phyloP scores from a whole-genome alignment of 2,113 vertebrate genomes.

The Marcusenius ussheri region DNA sequence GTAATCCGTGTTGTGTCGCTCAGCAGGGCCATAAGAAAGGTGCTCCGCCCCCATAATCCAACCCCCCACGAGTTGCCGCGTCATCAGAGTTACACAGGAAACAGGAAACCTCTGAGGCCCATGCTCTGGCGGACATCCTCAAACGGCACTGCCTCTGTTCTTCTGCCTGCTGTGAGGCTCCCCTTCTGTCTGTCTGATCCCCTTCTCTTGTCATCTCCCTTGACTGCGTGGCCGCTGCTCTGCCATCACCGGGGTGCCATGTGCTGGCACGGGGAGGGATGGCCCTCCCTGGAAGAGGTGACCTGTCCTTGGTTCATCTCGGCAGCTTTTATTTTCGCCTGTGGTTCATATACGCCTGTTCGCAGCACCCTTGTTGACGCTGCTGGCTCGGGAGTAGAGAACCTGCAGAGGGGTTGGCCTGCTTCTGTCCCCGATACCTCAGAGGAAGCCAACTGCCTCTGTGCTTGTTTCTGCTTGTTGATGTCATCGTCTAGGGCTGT shows the following conservation, averaged over 20 bases:
- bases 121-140: constrained; percentile 12
- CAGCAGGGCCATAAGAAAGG: neutral
- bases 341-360: neutral
- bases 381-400: neutral
- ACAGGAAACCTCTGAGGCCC: constrained; percentile 17
- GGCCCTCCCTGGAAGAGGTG: neutral
- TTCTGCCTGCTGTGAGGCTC: neutral
- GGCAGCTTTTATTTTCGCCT: neutral
- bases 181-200: neutral
- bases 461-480: neutral
- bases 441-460: neutral
- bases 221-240: neutral
- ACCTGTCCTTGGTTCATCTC: neutral
- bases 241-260: neutral
- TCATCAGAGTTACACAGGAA: constrained; percentile 20
- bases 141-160: constrained; percentile 12
- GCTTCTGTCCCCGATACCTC: constrained; percentile 2
- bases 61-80: neutral
- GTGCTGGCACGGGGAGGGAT: constrained; percentile 19
- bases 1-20: neutral
- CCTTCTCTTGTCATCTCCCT: neutral
- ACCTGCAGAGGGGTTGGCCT: neutral
- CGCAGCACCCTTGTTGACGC: neutral
- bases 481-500: neutral
- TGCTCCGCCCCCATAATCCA: neutral